Conservation (phyloP, 1,140 invertebrate genomes). For the Lordiphosa clarofinis region DNA sequence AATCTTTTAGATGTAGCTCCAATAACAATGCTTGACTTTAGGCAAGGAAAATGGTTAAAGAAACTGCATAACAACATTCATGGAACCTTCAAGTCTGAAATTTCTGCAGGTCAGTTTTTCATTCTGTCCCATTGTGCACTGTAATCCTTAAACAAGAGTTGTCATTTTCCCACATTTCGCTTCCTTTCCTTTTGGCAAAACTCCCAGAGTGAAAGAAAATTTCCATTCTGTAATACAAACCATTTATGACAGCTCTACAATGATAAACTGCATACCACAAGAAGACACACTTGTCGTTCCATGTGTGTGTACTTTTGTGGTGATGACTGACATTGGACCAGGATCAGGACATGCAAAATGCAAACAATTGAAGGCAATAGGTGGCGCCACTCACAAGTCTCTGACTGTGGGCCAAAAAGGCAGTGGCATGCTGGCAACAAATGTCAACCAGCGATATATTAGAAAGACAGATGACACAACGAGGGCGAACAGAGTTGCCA, state of each 20-base stretch:
- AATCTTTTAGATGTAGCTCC: too few species aligned
- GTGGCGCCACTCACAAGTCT: constrained; percentile 14
- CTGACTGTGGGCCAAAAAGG: constrained; percentile 2
- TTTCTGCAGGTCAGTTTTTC: too few species aligned
- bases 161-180: too few species aligned
- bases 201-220: not conserved
- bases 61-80: too few species aligned
- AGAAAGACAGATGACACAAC: constrained; percentile 34
- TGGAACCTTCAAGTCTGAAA: too few species aligned
- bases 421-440: constrained; percentile 3
- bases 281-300: not conserved
- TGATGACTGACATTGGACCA: constrained; percentile 2
- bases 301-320: constrained; percentile 4
- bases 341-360: constrained; percentile 20
- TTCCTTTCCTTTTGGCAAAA: not conserved
- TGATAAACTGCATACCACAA: constrained; percentile 27
- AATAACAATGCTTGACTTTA: too few species aligned
- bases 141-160: too few species aligned
- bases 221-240: constrained; percentile 21
- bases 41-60: too few species aligned
- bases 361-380: constrained; percentile 23
- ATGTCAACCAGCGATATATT: constrained; percentile 29
- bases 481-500: constrained; percentile 16
- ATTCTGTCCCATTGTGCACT: too few species aligned
- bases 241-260: constrained; percentile 23